phyloP scores from a whole-genome alignment of 2,888 invertebrate species.

The Megalurothrips usitatus region DNA sequence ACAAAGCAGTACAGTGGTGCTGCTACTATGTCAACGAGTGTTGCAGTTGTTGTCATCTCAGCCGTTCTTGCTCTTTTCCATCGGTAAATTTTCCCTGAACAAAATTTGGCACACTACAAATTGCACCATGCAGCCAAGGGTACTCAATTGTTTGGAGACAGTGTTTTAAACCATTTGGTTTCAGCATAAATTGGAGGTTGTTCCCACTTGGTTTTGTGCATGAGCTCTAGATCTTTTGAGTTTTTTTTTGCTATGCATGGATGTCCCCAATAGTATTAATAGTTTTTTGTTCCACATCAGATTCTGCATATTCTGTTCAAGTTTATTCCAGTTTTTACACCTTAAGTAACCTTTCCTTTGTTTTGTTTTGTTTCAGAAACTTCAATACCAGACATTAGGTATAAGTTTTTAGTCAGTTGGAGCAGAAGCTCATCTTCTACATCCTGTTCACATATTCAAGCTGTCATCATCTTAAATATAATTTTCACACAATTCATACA shows the following conservation, averaged over 20 bases:
- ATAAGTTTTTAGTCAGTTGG: background rate
- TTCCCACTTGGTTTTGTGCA: background rate
- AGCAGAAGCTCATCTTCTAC: background rate
- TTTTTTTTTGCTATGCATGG: slow-evolving; percentile 29
- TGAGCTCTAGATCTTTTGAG: background rate
- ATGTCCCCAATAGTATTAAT: background rate
- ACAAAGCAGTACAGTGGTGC: slow-evolving; percentile 59
- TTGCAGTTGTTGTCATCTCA: slow-evolving; percentile 52
- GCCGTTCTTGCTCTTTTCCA: slow-evolving; percentile 48
- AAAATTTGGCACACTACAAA: too few relatives aligned
- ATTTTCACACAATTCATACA: background rate
- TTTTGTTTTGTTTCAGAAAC: background rate
- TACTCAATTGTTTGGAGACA: background rate
- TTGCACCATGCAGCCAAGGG: too few relatives aligned
- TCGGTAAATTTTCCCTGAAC: slow-evolving; percentile 46
- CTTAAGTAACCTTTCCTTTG: background rate
- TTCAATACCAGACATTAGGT: slow-evolving; percentile 11
- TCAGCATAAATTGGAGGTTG: background rate
- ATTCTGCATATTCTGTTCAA: too few relatives aligned
- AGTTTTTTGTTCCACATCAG: too few relatives aligned
- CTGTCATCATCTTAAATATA: background rate
- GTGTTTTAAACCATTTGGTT: background rate
- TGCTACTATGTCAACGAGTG: slow-evolving; percentile 51
- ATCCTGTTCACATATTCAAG: background rate
- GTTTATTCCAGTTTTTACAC: background rate